Evolutionary conservation across 2,113 vertebrate genomes (phyloP).

Genomic region (Gambusia affinis): DNA sequence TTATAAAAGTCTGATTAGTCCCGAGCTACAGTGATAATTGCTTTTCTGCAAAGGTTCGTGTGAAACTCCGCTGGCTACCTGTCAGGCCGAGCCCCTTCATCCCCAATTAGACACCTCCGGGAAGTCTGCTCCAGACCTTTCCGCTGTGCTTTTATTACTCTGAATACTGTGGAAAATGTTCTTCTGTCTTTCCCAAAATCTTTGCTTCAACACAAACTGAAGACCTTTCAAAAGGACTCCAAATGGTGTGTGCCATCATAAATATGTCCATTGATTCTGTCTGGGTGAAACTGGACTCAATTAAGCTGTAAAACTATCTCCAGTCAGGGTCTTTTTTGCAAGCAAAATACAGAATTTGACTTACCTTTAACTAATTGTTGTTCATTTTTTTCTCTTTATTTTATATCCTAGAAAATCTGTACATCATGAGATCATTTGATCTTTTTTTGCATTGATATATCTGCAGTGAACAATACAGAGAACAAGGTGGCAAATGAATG

Average conservation of each 20-base stretch:
- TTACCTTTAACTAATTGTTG: neutral
- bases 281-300: neutral
- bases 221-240: neutral
- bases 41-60: slow-evolving; percentile 1
- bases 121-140: neutral
- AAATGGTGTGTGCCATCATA: neutral
- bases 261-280: neutral
- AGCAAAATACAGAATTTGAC: neutral
- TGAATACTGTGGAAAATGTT: neutral
- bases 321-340: neutral
- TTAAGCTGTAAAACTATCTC: neutral
- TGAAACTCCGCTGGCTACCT: neutral
- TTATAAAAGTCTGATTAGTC: neutral
- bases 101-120: neutral
- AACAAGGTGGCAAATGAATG: too few relatives aligned
- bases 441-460: too few relatives aligned
- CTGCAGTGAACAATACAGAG: too few relatives aligned
- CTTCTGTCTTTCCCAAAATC: neutral
- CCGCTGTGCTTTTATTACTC: neutral
- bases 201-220: neutral
- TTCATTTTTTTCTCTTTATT: neutral
- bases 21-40: neutral
- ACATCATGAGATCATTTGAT: too few relatives aligned
- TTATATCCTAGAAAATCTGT: too few relatives aligned
- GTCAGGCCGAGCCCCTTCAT: neutral